Evolutionary conservation across 2,113 vertebrate species (phyloP).

Genomic region (Gopherus flavomarginatus): DNA sequence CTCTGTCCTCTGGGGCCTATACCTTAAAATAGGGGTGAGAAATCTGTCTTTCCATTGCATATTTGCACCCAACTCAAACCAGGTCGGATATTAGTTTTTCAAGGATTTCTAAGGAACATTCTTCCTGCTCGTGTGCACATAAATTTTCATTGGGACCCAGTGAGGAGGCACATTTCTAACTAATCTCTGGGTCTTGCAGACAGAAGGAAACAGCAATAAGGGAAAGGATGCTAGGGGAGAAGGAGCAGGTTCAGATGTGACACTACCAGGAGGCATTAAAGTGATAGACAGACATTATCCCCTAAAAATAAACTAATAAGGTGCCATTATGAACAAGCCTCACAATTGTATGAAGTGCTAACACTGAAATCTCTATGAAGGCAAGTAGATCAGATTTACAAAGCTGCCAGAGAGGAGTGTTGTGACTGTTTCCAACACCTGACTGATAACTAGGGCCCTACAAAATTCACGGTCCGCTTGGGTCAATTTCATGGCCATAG

Average conservation of each 20-base stretch:
- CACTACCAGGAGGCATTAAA: background rate
- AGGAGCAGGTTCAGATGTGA: background rate
- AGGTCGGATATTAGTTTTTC: background rate
- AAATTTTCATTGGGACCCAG: rapidly evolving
- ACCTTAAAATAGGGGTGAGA: background rate
- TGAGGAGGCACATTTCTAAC: rapidly evolving
- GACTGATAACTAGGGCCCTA: background rate
- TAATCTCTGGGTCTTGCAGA: rapidly evolving
- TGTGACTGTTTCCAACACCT: background rate
- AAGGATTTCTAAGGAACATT: background rate
- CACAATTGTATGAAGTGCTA: rapidly evolving
- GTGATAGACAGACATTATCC: background rate
- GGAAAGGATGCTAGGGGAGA: background rate
- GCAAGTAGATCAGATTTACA: background rate
- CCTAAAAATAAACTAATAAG: background rate
- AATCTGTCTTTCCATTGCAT: background rate
- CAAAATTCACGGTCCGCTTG: too few relatives aligned
- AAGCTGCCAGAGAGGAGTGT: rapidly evolving
- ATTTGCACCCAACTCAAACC: background rate
- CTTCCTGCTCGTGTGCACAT: background rate
- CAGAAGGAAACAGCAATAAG: rapidly evolving
- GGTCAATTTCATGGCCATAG: too few relatives aligned
- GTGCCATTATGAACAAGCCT: background rate
- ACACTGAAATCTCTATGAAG: background rate
- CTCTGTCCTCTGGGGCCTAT: background rate